A percentile compares a stretch with the other conserved stretches of the same genome.
Evolutionary conservation across 2,888 invertebrate species (phyloP).

Genomic region (Ptychoptera albimana): DNA sequence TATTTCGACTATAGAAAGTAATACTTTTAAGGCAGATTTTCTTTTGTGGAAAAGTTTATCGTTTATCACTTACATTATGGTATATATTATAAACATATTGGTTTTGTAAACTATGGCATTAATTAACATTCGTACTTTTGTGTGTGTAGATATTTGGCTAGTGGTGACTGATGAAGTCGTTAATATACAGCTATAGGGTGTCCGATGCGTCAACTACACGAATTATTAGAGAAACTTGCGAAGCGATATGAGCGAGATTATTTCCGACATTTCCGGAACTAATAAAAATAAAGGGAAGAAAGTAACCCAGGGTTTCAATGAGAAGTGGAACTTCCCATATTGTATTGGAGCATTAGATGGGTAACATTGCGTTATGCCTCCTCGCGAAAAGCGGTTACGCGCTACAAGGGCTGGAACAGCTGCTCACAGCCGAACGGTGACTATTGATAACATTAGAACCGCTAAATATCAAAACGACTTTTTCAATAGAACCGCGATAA

Average conservation of each 20-base stretch:
- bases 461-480: no score
- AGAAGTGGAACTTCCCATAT: not conserved
- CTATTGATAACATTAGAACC: no score
- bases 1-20: not conserved
- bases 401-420: no score
- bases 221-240: not conserved
- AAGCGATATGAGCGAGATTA: not conserved
- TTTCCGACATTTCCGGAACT: not conserved
- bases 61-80: not conserved
- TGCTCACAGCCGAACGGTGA: no score
- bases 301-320: not conserved
- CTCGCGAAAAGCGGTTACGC: no score
- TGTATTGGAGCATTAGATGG: slow-evolving; percentile 1
- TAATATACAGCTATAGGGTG: not conserved
- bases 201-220: not conserved
- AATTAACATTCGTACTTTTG: not conserved
- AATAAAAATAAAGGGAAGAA: not conserved
- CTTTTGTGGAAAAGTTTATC: not conserved
- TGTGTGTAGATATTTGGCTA: slow-evolving; percentile 1
- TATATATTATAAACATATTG: not conserved
- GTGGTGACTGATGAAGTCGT: slow-evolving; percentile 2
- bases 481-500: no score
- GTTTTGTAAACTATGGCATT: not conserved
- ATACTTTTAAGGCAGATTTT: not conserved
- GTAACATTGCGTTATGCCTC: not conserved